phyloP scores from a whole-genome alignment of 1,140 invertebrate genomes.

The Drosophila ercepeae region DNA sequence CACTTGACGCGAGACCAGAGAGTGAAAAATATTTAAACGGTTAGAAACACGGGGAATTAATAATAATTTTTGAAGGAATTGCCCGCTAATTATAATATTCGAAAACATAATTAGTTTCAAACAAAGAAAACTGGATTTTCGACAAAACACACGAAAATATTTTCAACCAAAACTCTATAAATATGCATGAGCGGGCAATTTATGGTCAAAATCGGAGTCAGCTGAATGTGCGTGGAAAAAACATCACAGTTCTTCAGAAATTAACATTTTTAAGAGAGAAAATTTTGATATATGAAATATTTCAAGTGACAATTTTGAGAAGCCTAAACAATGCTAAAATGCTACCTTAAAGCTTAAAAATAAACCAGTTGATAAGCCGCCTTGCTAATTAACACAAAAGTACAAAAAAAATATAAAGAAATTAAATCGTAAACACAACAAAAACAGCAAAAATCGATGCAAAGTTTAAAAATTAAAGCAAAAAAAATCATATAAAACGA shows the following conservation, averaged over 20 bases:
- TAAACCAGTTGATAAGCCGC: slow-evolving; percentile 21
- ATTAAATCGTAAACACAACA: slow-evolving; percentile 2
- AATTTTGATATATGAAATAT: not conserved
- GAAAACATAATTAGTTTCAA: slow-evolving; percentile 43
- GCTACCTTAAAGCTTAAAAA: too few species aligned
- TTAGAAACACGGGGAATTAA: slow-evolving; percentile 12
- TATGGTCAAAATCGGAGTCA: slow-evolving; percentile 38
- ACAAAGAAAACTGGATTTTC: slow-evolving; percentile 47
- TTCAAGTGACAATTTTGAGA: not conserved
- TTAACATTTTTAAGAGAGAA: not conserved
- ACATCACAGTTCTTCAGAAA: not conserved
- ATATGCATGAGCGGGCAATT: slow-evolving; percentile 43
- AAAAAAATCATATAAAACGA: slow-evolving; percentile 4
- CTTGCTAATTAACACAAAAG: slow-evolving; percentile 22
- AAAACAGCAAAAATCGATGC: not conserved
- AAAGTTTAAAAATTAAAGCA: slow-evolving; percentile 26
- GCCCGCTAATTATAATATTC: slow-evolving; percentile 26
- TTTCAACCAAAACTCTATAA: slow-evolving; percentile 26
- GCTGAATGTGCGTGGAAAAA: slow-evolving; percentile 31
- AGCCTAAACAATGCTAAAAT: too few species aligned
- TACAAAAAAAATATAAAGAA: slow-evolving; percentile 4
- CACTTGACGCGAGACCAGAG: not conserved
- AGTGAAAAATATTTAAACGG: slow-evolving; percentile 25
- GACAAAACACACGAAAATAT: slow-evolving; percentile 18
- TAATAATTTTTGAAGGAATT: slow-evolving; percentile 17